phyloP scores from a whole-genome alignment of 2,797 vertebrate species.

The Pseudocheirus occidentalis region DNA sequence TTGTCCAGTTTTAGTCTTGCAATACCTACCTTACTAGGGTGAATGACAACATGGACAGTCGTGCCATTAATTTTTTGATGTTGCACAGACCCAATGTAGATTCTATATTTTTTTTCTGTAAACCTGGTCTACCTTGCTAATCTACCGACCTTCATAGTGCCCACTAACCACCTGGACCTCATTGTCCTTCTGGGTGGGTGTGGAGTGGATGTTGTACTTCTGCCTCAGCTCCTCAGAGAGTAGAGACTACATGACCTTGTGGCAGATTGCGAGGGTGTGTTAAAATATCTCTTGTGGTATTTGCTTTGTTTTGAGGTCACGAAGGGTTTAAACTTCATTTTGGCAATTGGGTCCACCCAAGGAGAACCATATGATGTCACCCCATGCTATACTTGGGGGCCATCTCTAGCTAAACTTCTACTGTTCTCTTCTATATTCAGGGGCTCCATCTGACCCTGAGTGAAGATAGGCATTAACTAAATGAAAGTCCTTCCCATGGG shows the following conservation, averaged over 20 bases:
- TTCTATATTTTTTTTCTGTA: slow-evolving; percentile 94
- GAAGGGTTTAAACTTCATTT: background rate
- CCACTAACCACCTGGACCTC: slow-evolving; percentile 90
- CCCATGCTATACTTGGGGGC: background rate
- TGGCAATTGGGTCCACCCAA: background rate
- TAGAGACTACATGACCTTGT: background rate
- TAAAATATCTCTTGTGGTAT: background rate
- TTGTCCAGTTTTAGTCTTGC: slow-evolving; percentile 97
- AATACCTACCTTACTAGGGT: slow-evolving; percentile 98
- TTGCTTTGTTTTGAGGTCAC: background rate
- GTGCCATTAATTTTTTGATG: slow-evolving; percentile 96
- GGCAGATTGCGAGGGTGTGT: background rate
- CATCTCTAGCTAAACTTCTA: background rate
- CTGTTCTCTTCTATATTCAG: background rate
- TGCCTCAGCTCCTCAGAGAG: background rate
- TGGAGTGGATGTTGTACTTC: background rate
- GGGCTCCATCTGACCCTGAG: background rate
- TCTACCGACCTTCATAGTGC: slow-evolving; percentile 97
- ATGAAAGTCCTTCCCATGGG: background rate
- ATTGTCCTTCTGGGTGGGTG: background rate
- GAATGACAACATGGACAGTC: slow-evolving; percentile 94
- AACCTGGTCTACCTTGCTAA: slow-evolving; percentile 96
- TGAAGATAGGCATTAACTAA: background rate
- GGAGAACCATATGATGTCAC: background rate
- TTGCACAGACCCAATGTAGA: slow-evolving; percentile 96